Percentiles rank a stretch among this genome's conserved stretches.
Evolutionary conservation across 2,888 invertebrate species (phyloP).

Genomic region (Cataglyphis albicans): DNA sequence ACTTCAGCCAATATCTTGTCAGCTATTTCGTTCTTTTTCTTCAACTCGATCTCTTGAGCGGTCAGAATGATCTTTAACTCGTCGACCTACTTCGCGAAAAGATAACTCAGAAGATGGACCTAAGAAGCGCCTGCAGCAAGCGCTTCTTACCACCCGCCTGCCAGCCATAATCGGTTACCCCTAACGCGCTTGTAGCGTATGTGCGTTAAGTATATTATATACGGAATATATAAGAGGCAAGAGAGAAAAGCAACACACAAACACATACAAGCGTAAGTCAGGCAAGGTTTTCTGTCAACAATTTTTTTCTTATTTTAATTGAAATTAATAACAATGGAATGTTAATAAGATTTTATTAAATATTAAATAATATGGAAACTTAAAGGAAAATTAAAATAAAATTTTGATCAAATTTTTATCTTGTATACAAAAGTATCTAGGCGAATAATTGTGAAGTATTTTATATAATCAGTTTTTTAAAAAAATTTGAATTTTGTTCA

Average conservation of each 20-base stretch:
- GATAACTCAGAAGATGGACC: slow-evolving; percentile 15
- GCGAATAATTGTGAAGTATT: not conserved
- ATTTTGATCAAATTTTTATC: not conserved
- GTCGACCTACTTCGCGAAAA: slow-evolving; percentile 88
- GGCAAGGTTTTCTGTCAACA: not conserved
- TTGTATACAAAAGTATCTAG: too few relatives aligned
- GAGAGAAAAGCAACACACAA: not conserved
- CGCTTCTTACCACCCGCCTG: not conserved
- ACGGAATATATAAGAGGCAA: not conserved
- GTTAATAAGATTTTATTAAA: not conserved
- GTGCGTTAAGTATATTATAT: not conserved
- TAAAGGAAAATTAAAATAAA: not conserved
- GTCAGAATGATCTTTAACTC: slow-evolving; percentile 92
- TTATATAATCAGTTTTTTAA: not conserved
- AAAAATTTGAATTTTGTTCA: not conserved
- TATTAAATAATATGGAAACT: not conserved
- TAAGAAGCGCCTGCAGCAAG: not conserved
- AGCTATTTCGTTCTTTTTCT: slow-evolving; percentile 95
- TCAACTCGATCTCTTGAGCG: slow-evolving; percentile 93
- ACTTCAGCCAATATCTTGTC: slow-evolving; percentile 95
- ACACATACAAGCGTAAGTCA: not conserved
- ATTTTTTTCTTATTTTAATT: not conserved
- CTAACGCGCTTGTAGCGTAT: not conserved
- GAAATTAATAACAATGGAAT: not conserved
- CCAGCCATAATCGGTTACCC: not conserved